phyloP scores from a whole-genome alignment of 2,113 vertebrate species.

The Morone saxatilis region DNA sequence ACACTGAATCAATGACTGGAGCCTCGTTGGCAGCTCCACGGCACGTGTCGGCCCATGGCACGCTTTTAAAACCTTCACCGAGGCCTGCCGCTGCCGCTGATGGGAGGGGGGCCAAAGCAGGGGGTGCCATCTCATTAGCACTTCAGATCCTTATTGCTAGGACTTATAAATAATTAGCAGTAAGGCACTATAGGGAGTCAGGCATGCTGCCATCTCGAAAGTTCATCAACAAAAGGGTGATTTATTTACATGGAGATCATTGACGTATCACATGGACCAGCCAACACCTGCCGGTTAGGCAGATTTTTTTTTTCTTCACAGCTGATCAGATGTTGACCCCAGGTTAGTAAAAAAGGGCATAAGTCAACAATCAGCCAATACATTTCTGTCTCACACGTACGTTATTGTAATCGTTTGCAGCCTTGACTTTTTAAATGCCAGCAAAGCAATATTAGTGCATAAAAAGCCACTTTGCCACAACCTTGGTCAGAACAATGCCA shows the following conservation, averaged over 20 bases:
- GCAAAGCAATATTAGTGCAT: constrained; percentile 8
- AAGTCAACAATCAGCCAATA: background rate
- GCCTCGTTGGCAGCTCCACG: constrained; percentile 50
- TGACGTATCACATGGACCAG: constrained; percentile 19
- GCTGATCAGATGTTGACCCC: constrained; percentile 11
- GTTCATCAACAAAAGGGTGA: constrained; percentile 37
- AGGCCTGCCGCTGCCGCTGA: constrained; percentile 19
- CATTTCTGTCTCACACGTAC: background rate
- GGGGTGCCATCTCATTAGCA: constrained; percentile 65
- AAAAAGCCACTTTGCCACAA: background rate
- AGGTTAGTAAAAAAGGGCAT: background rate
- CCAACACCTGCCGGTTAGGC: constrained; percentile 1
- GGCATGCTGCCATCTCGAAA: constrained; percentile 41
- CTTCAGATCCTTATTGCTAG: constrained; percentile 61
- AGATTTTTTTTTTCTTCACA: constrained; percentile 13
- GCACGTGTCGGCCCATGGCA: constrained; percentile 59
- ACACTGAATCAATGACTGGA: constrained; percentile 61
- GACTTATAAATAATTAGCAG: constrained; percentile 70
- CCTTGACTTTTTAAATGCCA: background rate
- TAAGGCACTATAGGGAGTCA: constrained; percentile 36
- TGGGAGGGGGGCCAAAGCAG: constrained; percentile 8
- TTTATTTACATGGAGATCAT: constrained; percentile 9
- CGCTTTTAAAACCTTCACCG: constrained; percentile 28
- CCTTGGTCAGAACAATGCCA: background rate
- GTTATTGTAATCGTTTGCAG: too few relatives aligned